Evolutionary conservation across 2,113 vertebrate genomes (phyloP).

Genomic region (Vulpes ferrilata): DNA sequence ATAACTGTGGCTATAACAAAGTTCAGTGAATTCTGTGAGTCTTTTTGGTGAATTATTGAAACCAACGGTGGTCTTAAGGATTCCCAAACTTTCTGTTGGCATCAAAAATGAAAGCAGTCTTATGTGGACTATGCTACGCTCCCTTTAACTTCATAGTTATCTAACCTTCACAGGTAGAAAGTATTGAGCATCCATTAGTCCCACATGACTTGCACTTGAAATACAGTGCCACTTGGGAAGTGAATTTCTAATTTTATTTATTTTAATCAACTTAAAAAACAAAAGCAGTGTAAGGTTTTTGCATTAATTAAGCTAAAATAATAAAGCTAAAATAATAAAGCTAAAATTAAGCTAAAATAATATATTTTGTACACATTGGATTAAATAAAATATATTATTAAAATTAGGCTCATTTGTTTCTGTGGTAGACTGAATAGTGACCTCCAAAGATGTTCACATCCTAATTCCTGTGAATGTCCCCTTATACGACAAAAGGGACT

Average conservation of each 20-base stretch:
- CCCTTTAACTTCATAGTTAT: neutral
- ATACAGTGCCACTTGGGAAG: neutral
- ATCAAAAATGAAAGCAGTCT: neutral
- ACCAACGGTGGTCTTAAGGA: neutral
- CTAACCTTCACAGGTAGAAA: neutral
- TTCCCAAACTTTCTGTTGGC: neutral
- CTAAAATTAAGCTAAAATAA: neutral
- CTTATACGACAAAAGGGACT: neutral
- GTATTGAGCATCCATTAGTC: neutral
- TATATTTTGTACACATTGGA: neutral
- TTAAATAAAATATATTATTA: neutral
- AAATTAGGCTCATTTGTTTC: neutral
- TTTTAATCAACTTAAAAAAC: constrained; percentile 19
- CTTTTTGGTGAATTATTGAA: neutral
- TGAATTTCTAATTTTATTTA: neutral
- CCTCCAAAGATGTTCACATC: neutral
- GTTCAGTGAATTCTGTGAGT: neutral
- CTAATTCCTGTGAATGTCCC: neutral
- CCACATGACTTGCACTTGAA: neutral
- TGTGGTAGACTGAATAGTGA: neutral
- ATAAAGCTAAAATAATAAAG: neutral
- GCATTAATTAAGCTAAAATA: neutral
- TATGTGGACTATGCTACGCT: neutral
- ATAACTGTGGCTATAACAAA: neutral
- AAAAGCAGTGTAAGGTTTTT: neutral